Conservation (phyloP, 2,113 vertebrate species). For the Lepidiolamprologus cunningtoni region DNA sequence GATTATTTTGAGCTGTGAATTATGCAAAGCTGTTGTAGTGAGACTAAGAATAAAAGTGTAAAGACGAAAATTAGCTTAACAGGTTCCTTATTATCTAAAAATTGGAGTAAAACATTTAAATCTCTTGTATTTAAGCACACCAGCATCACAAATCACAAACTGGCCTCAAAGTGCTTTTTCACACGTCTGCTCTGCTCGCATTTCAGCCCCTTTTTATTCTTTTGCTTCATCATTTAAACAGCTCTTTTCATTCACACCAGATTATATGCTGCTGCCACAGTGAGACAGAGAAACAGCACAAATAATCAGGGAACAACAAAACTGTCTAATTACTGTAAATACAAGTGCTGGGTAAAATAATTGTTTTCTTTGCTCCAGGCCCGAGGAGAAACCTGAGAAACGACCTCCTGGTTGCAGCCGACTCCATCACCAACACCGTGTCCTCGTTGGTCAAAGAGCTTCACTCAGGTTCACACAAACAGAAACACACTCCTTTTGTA, state of each 20-base stretch:
- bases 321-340: neutral
- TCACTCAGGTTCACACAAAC: slow-evolving; percentile 78
- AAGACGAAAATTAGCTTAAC: neutral
- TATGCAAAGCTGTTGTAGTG: neutral
- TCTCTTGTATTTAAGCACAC: neutral
- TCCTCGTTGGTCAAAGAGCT: slow-evolving; percentile 96
- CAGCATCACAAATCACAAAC: neutral
- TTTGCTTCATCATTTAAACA: neutral
- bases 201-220: neutral
- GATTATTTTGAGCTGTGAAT: neutral
- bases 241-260: neutral
- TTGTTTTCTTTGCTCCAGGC: slow-evolving; percentile 63
- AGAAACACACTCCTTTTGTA: neutral
- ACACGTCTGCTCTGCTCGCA: neutral
- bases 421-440: slow-evolving; percentile 97
- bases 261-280: neutral
- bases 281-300: neutral
- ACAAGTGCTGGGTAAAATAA: neutral
- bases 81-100: neutral
- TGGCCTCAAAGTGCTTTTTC: neutral
- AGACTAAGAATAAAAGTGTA: neutral
- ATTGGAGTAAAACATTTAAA: neutral
- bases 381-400: slow-evolving; percentile 87
- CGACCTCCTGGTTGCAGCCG: slow-evolving; percentile 91
- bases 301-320: neutral